Percentiles rank a stretch among this genome's conserved stretches.
These are phyloP conservation scores for Megalops cyprinoides DNA, from an alignment of 2,797 vertebrate genomes.

Conservation along the genomic window DNA sequence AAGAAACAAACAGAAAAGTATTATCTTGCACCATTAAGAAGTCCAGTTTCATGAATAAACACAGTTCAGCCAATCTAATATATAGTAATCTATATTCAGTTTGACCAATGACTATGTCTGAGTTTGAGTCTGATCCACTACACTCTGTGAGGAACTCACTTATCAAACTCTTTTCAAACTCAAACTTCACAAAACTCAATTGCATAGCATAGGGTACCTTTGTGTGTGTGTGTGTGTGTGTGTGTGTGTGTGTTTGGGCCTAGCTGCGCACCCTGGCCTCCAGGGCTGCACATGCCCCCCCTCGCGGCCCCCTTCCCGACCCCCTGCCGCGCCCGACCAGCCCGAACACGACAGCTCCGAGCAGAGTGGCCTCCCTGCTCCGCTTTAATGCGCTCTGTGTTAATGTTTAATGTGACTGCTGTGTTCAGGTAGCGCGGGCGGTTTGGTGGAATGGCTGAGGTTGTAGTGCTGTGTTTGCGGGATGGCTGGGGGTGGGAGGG, in stretches of 20 bases:
- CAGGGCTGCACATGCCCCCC: slow-evolving; percentile 42
- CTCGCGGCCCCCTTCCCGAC: slow-evolving; percentile 41
- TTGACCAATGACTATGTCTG: too few species aligned
- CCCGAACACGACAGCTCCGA: not conserved
- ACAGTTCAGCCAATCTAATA: too few species aligned
- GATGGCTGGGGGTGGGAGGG: slow-evolving; percentile 21
- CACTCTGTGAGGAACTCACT: too few species aligned
- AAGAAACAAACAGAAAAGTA: too few species aligned
- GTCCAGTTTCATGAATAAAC: too few species aligned
- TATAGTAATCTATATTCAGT: too few species aligned
- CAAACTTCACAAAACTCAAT: too few species aligned
- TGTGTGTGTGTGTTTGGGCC: slow-evolving; percentile 51
- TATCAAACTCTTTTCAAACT: too few species aligned
- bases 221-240: too few species aligned
- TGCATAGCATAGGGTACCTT: too few species aligned
- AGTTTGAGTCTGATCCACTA: too few species aligned
- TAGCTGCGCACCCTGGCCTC: not conserved
- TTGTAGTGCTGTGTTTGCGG: slow-evolving; percentile 57
- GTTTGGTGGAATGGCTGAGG: slow-evolving; percentile 72
- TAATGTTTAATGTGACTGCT: slow-evolving; percentile 76
- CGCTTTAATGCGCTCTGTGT: slow-evolving; percentile 29
- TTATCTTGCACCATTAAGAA: too few species aligned
- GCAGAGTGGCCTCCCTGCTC: not conserved
- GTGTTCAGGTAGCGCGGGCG: slow-evolving; percentile 65
- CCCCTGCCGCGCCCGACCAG: not conserved